phyloP scores from a whole-genome alignment of 1,140 invertebrate genomes.

The Araneus ventricosus region DNA sequence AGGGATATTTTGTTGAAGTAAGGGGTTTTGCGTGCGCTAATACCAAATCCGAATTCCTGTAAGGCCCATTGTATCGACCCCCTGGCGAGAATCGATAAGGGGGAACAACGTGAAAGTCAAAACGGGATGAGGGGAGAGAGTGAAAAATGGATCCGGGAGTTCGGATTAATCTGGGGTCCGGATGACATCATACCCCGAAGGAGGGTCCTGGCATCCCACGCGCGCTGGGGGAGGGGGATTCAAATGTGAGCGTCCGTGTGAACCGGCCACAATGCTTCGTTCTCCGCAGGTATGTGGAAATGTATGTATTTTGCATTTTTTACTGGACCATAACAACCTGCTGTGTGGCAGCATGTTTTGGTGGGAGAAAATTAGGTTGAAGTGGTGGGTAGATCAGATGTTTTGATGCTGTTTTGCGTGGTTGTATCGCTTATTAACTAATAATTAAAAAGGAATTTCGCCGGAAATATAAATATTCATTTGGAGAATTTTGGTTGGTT shows the following conservation, averaged over 20 bases:
- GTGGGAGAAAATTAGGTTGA: not conserved
- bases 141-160: conserved; percentile 65
- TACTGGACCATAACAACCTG: not conserved
- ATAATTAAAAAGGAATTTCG: no score
- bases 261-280: conserved; percentile 27
- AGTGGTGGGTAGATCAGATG: no score
- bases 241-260: not conserved
- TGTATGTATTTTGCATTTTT: conserved; percentile 6
- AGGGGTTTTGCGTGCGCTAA: not conserved
- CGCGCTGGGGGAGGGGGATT: not conserved
- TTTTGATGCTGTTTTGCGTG: no score
- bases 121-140: conserved; percentile 54
- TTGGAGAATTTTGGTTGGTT: no score
- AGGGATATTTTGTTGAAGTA: no score
- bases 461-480: no score
- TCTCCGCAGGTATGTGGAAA: conserved; percentile 57
- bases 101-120: conserved; percentile 34
- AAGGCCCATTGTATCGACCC: not conserved
- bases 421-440: no score
- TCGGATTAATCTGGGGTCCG: conserved; percentile 31
- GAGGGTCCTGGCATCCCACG: not conserved
- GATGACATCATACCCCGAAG: conserved; percentile 70
- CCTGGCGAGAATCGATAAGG: not conserved
- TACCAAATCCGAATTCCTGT: not conserved
- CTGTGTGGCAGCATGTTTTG: not conserved